Conservation (phyloP, 2,113 vertebrate genomes). For the Poicephalus meyeri region DNA sequence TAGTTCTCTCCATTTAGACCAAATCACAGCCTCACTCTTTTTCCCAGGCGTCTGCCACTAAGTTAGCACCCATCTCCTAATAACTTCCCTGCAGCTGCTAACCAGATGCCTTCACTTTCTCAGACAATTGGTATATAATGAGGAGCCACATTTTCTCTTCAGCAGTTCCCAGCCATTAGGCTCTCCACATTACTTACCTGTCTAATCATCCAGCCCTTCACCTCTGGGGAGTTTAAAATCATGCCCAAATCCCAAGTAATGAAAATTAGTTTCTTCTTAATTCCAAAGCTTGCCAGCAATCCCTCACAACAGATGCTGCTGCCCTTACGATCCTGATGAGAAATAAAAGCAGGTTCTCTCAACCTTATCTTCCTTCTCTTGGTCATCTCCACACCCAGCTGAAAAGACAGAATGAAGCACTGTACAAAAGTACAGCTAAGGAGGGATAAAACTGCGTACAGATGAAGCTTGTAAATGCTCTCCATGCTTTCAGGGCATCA, state of each 20-base stretch:
- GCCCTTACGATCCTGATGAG: not conserved
- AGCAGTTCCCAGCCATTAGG: not conserved
- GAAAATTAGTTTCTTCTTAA: slow-evolving; percentile 20
- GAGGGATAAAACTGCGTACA: not conserved
- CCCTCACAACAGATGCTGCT: not conserved
- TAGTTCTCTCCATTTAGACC: not conserved
- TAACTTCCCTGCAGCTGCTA: not conserved
- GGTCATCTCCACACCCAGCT: not conserved
- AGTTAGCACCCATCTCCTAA: not conserved
- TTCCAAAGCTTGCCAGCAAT: not conserved
- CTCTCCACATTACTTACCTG: slow-evolving; percentile 5
- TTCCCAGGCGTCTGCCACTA: too few species aligned
- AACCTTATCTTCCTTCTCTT: not conserved
- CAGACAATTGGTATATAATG: not conserved
- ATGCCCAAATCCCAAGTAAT: not conserved
- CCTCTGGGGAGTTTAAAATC: slow-evolving; percentile 15
- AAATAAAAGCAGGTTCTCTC: not conserved
- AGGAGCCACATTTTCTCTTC: not conserved
- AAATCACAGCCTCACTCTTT: too few species aligned
- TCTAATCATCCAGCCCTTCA: not conserved
- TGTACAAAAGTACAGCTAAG: not conserved
- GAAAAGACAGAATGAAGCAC: not conserved
- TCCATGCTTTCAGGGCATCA: not conserved
- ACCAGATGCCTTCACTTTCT: not conserved
- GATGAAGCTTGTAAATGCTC: not conserved